Evolutionary conservation across 2,888 invertebrate genomes (phyloP).

Genomic region (Tetragnatha montana): DNA sequence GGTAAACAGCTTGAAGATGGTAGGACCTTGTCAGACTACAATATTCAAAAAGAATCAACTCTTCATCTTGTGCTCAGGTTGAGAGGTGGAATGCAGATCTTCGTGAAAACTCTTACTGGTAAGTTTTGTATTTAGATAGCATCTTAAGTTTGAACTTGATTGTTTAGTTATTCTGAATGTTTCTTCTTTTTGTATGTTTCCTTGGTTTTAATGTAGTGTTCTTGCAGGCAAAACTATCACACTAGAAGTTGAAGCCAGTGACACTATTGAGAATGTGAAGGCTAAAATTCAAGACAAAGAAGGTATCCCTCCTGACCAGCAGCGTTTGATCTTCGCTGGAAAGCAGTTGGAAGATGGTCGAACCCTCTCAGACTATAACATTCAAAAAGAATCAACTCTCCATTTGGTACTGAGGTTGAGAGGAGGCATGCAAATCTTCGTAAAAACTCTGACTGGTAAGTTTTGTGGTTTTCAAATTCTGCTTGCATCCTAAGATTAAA

Average conservation of each 20-base stretch:
- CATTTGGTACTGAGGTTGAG: slow-evolving; percentile 76
- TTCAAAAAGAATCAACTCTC: slow-evolving; percentile 78
- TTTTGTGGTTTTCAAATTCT: too few relatives aligned
- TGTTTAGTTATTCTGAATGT: too few relatives aligned
- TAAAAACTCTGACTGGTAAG: slow-evolving; percentile 95
- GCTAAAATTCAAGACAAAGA: slow-evolving; percentile 94
- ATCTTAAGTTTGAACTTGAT: too few relatives aligned
- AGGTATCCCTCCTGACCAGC: slow-evolving; percentile 93
- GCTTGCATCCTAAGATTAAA: too few relatives aligned
- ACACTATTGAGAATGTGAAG: slow-evolving; percentile 96
- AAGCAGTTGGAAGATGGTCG: slow-evolving; percentile 82
- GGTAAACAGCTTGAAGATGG: slow-evolving; percentile 82
- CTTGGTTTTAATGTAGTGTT: too few relatives aligned
- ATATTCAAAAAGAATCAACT: slow-evolving; percentile 3
- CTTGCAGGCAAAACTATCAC: slow-evolving; percentile 90
- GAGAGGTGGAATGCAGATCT: slow-evolving; percentile 76
- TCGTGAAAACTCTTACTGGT: slow-evolving; percentile 81
- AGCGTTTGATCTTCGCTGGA: slow-evolving; percentile 84
- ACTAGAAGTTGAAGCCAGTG: slow-evolving; percentile 92
- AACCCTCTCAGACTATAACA: slow-evolving; percentile 81
- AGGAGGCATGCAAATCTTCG: slow-evolving; percentile 81
- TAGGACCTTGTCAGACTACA: slow-evolving; percentile 79
- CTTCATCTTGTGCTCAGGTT: background rate
- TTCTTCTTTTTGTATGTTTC: too few relatives aligned
- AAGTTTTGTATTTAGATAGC: slow-evolving; percentile 78